A percentile compares a stretch with the other conserved stretches of the same genome.
Conservation (phyloP, 2,888 invertebrate species). For the Stictocephala bisonia region DNA sequence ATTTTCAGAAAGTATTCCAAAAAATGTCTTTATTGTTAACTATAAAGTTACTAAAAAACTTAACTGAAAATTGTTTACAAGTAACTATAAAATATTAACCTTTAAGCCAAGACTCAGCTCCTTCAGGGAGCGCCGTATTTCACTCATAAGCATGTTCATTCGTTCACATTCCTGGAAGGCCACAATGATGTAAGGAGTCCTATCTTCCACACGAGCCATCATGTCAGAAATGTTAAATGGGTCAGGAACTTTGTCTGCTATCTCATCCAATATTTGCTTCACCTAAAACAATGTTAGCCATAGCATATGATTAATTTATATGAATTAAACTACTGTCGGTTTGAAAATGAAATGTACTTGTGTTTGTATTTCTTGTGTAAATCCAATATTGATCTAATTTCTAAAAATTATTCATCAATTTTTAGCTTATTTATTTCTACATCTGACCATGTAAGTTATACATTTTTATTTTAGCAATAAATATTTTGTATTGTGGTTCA, state of each 20-base stretch:
- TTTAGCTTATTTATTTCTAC: no score
- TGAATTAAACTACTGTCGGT: no score
- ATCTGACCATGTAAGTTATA: no score
- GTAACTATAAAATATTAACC: slow-evolving; percentile 65
- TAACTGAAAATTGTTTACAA: not conserved
- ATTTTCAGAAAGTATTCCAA: no score
- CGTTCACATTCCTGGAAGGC: slow-evolving; percentile 94
- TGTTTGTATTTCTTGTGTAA: no score
- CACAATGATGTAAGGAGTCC: slow-evolving; percentile 92
- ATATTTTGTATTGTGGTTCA: no score
- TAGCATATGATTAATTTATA: no score
- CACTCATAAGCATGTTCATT: slow-evolving; percentile 89
- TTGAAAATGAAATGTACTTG: no score
- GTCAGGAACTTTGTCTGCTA: slow-evolving; percentile 88
- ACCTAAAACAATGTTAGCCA: slow-evolving; percentile 73
- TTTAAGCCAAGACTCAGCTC: slow-evolving; percentile 92
- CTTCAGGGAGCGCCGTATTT: slow-evolving; percentile 82
- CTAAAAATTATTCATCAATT: no score
- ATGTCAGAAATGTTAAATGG: slow-evolving; percentile 89
- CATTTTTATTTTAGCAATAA: no score
- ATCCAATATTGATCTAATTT: no score
- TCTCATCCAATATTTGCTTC: slow-evolving; percentile 82
- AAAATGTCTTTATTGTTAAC: no score
- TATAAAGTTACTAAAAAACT: slow-evolving; percentile 7
- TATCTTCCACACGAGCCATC: slow-evolving; percentile 87